Base-by-base conservation (phyloP, 2,113 vertebrate genomes). In the Calypte anna region DNA sequence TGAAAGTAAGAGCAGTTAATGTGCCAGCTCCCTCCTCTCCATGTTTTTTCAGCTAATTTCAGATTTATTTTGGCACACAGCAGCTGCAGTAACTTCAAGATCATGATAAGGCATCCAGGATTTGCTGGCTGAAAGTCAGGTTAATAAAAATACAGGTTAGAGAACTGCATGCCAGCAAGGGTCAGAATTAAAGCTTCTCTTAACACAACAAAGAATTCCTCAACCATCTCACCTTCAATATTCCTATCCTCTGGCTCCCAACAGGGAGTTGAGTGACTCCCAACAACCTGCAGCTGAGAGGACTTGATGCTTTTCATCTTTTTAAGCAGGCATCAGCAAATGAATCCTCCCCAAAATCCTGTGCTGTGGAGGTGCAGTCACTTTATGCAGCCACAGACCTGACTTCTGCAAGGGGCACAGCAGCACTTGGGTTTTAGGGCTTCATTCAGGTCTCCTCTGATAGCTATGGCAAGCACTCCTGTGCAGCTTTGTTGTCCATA, bases 291-390 rank as follows among this genome's bases (percentile, higher is more conserved):
- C 67, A 91, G 59, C 70, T 80, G 63, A 85, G 48, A 79, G 46
- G 43, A 62, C 78, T 76, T 89, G 82, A 90, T 12, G 30, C 40
- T 91, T 91, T 78, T 79, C 59, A 91, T 76, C 66, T 91, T 90
- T 82, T 82, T 91, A 94, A 79, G 54, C 59, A 73, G 86, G 72
- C 50, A 76, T 10, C 4, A 89, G 82, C 63, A 91, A 74, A 85
- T 82, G 66, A 94, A 85, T 94, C 58, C 54, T 62, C 30, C 40
- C 27, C 12, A 44, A 85, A 91, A 80, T 61, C 86, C 91, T 67
- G 54, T 38, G 68, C 76, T 55, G 28, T 87, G 59, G 48, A 87
- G 59, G 72, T 74, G 46, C 24, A 62, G 73, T 66, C 14, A 46
- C 62, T 82, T 82, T 24, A 76, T 59, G 51, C 36, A 82, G 55